Conservation (phyloP, 2,797 vertebrate genomes). For the Gadopsis marmoratus region DNA sequence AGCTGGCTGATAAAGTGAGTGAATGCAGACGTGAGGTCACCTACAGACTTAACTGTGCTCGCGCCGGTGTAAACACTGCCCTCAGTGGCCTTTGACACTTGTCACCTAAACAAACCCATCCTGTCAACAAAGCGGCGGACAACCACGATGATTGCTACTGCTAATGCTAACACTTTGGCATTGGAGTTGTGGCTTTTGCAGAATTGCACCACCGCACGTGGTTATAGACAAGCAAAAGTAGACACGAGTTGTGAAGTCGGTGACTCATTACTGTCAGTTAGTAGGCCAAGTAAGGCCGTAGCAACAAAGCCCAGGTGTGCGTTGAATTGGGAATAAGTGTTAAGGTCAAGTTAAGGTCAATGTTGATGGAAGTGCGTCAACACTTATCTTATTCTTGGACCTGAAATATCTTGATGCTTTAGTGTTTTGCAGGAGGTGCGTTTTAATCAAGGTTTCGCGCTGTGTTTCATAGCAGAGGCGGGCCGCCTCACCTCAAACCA, state of each 20-base stretch:
- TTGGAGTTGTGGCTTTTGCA: not conserved
- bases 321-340: not conserved
- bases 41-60: not conserved
- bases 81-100: conserved; percentile 12
- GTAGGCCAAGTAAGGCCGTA: not conserved
- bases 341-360: conserved; percentile 46
- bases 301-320: not conserved
- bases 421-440: not conserved
- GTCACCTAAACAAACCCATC: not conserved
- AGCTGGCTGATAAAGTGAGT: conserved; percentile 31
- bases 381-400: not conserved
- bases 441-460: not conserved
- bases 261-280: not conserved
- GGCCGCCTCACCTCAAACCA: not conserved
- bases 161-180: not conserved
- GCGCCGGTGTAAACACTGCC: conserved; percentile 8
- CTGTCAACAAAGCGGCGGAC: conserved; percentile 10
- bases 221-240: not conserved
- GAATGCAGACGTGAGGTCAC: conserved; percentile 3
- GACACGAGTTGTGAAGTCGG: not conserved
- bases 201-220: not conserved
- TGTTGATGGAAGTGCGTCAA: conserved; percentile 6
- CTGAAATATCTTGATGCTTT: not conserved
- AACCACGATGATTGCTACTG: conserved; percentile 3
- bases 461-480: not conserved